These are phyloP conservation scores for Metopia argyrocephala DNA, from an alignment of 2,888 invertebrate genomes.

Conservation along the genomic window DNA sequence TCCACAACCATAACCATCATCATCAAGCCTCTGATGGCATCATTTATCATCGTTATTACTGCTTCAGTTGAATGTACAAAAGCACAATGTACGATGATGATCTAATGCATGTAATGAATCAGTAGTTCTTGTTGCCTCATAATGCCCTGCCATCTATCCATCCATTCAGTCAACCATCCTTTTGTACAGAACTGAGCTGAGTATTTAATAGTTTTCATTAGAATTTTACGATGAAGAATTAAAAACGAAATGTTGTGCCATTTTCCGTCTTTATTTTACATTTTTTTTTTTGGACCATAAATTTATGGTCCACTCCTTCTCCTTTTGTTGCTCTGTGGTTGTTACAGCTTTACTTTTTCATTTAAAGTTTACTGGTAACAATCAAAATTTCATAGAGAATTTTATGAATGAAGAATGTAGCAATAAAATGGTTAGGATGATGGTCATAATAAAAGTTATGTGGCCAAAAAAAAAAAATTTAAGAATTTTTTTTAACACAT, in stretches of 20 bases:
- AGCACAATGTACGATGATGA: slow-evolving; percentile 33
- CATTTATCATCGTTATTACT: background rate
- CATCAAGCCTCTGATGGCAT: slow-evolving; percentile 1
- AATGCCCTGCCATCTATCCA: background rate
- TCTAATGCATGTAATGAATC: slow-evolving; percentile 54
- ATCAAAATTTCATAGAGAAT: slow-evolving; percentile 29
- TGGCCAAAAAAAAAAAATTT: slow-evolving; percentile 8
- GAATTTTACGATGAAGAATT: slow-evolving; percentile 54
- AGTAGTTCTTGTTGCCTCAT: background rate
- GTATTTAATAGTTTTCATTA: slow-evolving; percentile 58
- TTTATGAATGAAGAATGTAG: slow-evolving; percentile 24
- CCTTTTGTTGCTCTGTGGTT: background rate
- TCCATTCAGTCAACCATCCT: slow-evolving; percentile 19
- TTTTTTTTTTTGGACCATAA: slow-evolving; percentile 10
- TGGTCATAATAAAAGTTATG: slow-evolving; percentile 56
- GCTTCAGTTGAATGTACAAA: background rate
- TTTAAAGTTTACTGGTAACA: background rate
- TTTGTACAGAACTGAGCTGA: background rate
- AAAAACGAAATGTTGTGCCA: slow-evolving; percentile 35
- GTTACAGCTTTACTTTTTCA: background rate
- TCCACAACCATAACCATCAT: background rate
- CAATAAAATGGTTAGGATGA: slow-evolving; percentile 9
- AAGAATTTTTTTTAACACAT: slow-evolving; percentile 30
- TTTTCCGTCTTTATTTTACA: background rate
- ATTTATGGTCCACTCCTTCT: background rate